A percentile compares a stretch with the other conserved stretches of the same genome.
phyloP scores from a whole-genome alignment of 1,140 invertebrate species.

The Sitobion miscanthi region DNA sequence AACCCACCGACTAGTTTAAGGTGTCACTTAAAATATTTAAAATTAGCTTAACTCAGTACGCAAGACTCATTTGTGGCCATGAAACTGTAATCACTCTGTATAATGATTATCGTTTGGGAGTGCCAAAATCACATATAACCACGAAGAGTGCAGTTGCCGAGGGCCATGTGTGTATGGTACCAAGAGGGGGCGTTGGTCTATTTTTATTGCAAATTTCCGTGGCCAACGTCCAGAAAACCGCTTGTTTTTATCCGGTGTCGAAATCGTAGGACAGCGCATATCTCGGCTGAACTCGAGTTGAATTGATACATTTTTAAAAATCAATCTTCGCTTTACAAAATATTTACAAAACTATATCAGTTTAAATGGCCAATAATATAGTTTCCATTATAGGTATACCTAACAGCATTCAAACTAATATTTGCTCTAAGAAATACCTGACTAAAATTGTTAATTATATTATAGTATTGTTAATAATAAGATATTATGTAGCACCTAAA shows the following conservation, averaged over 20 bases:
- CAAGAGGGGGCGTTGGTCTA: constrained; percentile 30
- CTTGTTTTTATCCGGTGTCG: constrained; percentile 29
- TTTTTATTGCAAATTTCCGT: constrained; percentile 46
- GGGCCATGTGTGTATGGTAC: constrained; percentile 21
- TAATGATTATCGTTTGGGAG: background rate
- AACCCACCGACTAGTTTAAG: background rate
- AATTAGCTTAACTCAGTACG: constrained; percentile 15
- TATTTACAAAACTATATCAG: background rate
- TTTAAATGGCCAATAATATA: background rate
- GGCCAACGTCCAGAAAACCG: background rate
- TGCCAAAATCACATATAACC: constrained; percentile 45
- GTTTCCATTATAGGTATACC: background rate
- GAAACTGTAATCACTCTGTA: constrained; percentile 2
- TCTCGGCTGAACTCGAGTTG: background rate
- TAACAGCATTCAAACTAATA: background rate
- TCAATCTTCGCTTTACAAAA: background rate
- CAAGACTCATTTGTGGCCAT: background rate
- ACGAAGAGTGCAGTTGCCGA: background rate
- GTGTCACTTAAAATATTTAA: background rate
- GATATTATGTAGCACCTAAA: too few relatives aligned
- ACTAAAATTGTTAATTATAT: too few relatives aligned
- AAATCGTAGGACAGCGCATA: background rate
- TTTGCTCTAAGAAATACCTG: background rate
- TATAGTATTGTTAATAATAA: too few relatives aligned
- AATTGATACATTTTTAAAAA: background rate